phyloP scores from a whole-genome alignment of 2,797 vertebrate genomes.

The Acrossocheilus fasciatus region DNA sequence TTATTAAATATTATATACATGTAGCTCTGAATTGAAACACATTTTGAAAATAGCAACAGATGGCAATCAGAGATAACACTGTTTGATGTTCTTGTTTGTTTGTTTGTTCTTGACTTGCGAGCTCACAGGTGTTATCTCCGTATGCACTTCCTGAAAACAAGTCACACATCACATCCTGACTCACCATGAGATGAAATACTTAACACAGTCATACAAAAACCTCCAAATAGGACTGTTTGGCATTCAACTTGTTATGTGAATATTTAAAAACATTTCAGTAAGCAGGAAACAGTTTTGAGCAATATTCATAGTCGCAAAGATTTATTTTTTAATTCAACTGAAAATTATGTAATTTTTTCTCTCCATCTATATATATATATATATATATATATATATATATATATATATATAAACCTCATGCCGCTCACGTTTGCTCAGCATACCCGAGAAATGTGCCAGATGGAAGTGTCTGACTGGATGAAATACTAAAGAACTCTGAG shows the following conservation, averaged over 20 bases:
- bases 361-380: not conserved
- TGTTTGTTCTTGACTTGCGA: not conserved
- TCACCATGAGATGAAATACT: not conserved
- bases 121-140: not conserved
- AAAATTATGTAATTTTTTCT: not conserved
- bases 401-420: not conserved
- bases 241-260: not conserved
- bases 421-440: not conserved
- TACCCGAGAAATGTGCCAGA: not conserved
- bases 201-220: not conserved
- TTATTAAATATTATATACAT: not conserved
- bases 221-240: not conserved
- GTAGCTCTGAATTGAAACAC: not conserved
- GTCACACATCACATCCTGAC: not conserved
- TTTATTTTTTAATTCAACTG: not conserved
- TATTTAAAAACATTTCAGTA: not conserved
- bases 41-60: conserved; percentile 6
- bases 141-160: conserved; percentile 10
- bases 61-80: not conserved
- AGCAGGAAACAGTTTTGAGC: not conserved
- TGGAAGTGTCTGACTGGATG: not conserved
- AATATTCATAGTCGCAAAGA: not conserved
- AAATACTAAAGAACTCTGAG: not conserved
- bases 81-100: too few species aligned
- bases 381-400: not conserved